Percentiles rank a stretch among this genome's conserved stretches.
phyloP scores from a whole-genome alignment of 2,888 invertebrate genomes.

The Sylvicola cinctus region DNA sequence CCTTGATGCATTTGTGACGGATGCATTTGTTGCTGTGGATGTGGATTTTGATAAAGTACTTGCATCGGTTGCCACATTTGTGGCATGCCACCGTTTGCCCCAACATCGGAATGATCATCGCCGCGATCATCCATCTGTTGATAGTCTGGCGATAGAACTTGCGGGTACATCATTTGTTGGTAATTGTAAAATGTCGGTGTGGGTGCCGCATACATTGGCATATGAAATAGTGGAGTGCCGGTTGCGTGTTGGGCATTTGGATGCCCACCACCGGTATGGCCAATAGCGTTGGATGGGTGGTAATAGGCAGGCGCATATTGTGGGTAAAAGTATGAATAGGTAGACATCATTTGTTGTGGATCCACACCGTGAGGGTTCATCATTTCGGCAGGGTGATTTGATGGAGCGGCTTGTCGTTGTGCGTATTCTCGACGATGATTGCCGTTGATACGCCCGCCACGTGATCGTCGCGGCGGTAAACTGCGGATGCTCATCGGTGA shows the following conservation, averaged over 20 bases:
- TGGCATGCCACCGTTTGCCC: constrained; percentile 4
- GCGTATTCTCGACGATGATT: too few relatives aligned
- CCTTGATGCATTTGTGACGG: constrained; percentile 14
- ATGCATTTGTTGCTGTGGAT: too few relatives aligned
- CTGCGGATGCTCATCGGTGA: too few relatives aligned
- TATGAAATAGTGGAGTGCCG: constrained; percentile 17
- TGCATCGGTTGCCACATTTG: constrained; percentile 16
- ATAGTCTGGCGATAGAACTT: constrained; percentile 18
- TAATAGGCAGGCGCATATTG: too few relatives aligned
- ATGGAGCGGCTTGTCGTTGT: too few relatives aligned
- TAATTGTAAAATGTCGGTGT: constrained; percentile 17
- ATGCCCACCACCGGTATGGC: constrained; percentile 12
- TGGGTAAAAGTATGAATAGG: constrained; percentile 13
- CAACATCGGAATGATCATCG: too few relatives aligned
- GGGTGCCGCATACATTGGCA: constrained; percentile 16
- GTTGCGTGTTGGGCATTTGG: constrained; percentile 22
- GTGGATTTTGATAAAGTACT: too few relatives aligned
- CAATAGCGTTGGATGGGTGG: constrained; percentile 12
- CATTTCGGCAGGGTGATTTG: too few relatives aligned
- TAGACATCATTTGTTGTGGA: constrained; percentile 8
- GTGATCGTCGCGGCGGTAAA: too few relatives aligned
- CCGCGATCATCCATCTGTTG: constrained; percentile 15
- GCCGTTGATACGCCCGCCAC: too few relatives aligned
- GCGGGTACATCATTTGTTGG: constrained; percentile 14
- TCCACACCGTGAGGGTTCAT: constrained; percentile 7